Percentiles rank a stretch among this genome's conserved stretches.
Conservation (phyloP, 2,888 invertebrate species). For the Bursaphelenchus okinawaensis region DNA sequence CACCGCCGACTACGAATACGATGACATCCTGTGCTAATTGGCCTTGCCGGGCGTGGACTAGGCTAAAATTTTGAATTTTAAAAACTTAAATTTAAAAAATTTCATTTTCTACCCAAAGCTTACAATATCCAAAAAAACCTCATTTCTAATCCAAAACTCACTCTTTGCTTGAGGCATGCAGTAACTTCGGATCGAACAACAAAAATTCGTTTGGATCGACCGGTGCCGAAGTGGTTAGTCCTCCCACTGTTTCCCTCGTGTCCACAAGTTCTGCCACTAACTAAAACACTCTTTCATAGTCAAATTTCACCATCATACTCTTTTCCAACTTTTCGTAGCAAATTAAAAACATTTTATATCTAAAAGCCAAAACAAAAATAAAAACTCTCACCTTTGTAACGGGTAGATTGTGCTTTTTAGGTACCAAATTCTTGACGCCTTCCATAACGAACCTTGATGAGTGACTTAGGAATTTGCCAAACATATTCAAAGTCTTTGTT, state of each 20-base stretch:
- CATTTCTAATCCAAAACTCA: slow-evolving; percentile 19
- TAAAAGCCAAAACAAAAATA: too few relatives aligned
- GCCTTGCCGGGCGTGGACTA: slow-evolving; percentile 31
- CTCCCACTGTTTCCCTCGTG: slow-evolving; percentile 31
- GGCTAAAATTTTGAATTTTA: slow-evolving; percentile 5
- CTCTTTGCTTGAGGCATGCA: slow-evolving; percentile 63
- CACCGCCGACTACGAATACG: slow-evolving; percentile 63
- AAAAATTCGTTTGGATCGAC: slow-evolving; percentile 79
- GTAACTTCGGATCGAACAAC: slow-evolving; percentile 89
- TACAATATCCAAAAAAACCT: slow-evolving; percentile 9
- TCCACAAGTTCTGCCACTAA: slow-evolving; percentile 50
- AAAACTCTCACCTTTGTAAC: slow-evolving; percentile 52
- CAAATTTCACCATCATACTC: too few relatives aligned
- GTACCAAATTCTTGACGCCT: slow-evolving; percentile 78
- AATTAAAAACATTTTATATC: too few relatives aligned
- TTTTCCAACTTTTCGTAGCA: too few relatives aligned
- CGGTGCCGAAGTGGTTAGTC: slow-evolving; percentile 67
- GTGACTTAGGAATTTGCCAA: slow-evolving; percentile 90
- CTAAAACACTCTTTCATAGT: too few relatives aligned
- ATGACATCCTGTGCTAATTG: slow-evolving; percentile 58
- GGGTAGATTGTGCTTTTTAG: slow-evolving; percentile 74
- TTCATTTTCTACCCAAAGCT: slow-evolving; percentile 13
- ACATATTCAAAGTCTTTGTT: slow-evolving; percentile 91
- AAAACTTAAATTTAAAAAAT: slow-evolving; percentile 6
- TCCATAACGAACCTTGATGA: slow-evolving; percentile 99